Base-by-base conservation (phyloP, 2,888 invertebrate species). In the Lithophane semibrunnea region DNA sequence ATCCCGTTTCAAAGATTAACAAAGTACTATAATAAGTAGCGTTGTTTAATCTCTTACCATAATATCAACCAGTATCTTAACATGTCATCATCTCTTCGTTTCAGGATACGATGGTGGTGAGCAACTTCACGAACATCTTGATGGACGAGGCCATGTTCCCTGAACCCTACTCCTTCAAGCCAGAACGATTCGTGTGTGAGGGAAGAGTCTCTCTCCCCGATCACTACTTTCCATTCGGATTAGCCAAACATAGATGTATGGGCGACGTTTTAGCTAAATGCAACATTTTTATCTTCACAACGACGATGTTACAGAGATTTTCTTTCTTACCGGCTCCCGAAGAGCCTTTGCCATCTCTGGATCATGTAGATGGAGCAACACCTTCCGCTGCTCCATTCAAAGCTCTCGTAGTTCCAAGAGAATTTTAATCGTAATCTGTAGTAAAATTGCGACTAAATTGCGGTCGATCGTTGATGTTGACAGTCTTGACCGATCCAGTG, bases 211-310 rank as follows among this genome's bases (percentile, higher is more conserved):
- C 94, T 47, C 91, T 97, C 2, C 98, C 98, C 0, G 98, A 98
- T 29, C 96, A 97, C 63, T 98, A 97, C 90, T 97, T 98, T 86
- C 98, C 98, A 0, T 99, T 99, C 89, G 98, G 98, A 24, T 94
- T 98, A 72, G 98, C 98, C 0, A 98, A 98, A 88, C 98, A 98
- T 91, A 97, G 98, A 72, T 99, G 99, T 90, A 97, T 98, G 97
- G 99, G 98, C 0, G 98, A 99, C 90, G 93, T 95, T 0, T 87
- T 97, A n/a, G 98, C 98, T 0, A 98, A 98, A 88, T 98, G 98
- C 87, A 98, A 98, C 89, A 97, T 98, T 71, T 99, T 98, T 90
- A 92, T 98, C 54, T 98, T 98, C 88, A 97, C 97, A 0, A 97
- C 98, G 0, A 97, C 98, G 0, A 94, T 98, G 86, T 94, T 99